These are phyloP conservation scores for Agrotis segetum DNA, from an alignment of 2,888 invertebrate genomes.

Conservation along the genomic window DNA sequence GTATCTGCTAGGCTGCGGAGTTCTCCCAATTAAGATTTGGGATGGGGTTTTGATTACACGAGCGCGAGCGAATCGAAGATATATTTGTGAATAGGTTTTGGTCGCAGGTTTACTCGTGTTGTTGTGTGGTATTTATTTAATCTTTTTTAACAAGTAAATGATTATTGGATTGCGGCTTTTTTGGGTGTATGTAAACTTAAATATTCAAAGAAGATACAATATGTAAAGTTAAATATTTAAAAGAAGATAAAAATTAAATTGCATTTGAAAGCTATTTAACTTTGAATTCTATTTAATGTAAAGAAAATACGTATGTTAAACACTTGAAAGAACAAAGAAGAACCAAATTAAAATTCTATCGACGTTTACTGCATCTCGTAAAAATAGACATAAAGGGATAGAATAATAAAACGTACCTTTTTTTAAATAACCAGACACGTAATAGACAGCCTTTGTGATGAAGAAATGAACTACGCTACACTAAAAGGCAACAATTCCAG, in stretches of 20 bases:
- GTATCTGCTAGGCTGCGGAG: slow-evolving; percentile 12
- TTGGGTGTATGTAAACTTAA: too few species aligned
- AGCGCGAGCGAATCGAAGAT: neutral
- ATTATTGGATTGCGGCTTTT: too few species aligned
- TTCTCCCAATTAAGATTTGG: slow-evolving; percentile 17
- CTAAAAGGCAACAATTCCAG: neutral
- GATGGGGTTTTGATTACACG: neutral
- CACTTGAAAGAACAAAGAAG: neutral
- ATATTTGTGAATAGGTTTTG: neutral
- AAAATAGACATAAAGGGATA: slow-evolving; percentile 21
- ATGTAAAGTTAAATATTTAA: too few species aligned
- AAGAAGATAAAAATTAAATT: too few species aligned
- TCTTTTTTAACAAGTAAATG: too few species aligned
- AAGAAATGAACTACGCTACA: neutral
- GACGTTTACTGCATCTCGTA: slow-evolving; percentile 32
- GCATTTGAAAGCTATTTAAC: neutral
- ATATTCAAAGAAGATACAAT: too few species aligned
- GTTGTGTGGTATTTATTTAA: too few species aligned
- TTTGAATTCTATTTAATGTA: neutral
- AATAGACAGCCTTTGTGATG: slow-evolving; percentile 23
- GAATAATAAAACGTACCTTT: slow-evolving; percentile 25
- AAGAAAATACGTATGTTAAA: neutral
- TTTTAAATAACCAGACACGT: slow-evolving; percentile 27
- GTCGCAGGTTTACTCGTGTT: neutral
- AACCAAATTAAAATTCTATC: slow-evolving; percentile 26